A percentile compares a stretch with the other conserved stretches of the same genome.
Evolutionary conservation across 2,113 vertebrate genomes (phyloP).

Genomic region (Dendrocopos noguchii): DNA sequence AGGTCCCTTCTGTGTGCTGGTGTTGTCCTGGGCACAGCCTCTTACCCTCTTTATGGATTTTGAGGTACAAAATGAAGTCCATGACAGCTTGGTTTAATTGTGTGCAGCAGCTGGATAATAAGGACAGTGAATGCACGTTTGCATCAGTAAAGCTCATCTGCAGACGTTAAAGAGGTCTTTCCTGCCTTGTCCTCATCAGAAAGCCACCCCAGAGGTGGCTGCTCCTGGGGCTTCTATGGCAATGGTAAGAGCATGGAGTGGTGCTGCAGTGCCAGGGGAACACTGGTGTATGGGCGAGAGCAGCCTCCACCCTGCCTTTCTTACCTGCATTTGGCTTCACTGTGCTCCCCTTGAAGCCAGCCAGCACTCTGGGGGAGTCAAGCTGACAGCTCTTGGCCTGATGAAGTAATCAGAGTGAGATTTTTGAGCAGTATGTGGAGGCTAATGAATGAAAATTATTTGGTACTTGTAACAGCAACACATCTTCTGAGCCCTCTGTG

Average conservation of each 20-base stretch:
- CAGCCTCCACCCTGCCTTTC: background rate
- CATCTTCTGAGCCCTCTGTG: slow-evolving; percentile 15
- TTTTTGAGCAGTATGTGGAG: background rate
- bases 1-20: background rate
- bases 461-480: background rate
- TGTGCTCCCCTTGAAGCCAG: background rate
- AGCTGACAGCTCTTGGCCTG: background rate
- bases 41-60: background rate
- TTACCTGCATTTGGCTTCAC: background rate
- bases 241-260: accelerated
- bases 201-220: background rate
- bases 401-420: background rate
- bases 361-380: background rate
- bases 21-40: background rate
- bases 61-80: background rate
- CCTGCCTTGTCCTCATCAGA: background rate
- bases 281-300: background rate
- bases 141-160: background rate
- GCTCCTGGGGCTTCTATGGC: background rate
- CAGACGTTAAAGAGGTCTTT: background rate
- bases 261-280: background rate
- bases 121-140: background rate
- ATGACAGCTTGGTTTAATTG: background rate
- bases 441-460: slow-evolving; percentile 38
- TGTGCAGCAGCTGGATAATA: background rate